A percentile compares a stretch with the other conserved stretches of the same genome.
Conservation (phyloP, 2,888 invertebrate species). For the Acheta domesticus region DNA sequence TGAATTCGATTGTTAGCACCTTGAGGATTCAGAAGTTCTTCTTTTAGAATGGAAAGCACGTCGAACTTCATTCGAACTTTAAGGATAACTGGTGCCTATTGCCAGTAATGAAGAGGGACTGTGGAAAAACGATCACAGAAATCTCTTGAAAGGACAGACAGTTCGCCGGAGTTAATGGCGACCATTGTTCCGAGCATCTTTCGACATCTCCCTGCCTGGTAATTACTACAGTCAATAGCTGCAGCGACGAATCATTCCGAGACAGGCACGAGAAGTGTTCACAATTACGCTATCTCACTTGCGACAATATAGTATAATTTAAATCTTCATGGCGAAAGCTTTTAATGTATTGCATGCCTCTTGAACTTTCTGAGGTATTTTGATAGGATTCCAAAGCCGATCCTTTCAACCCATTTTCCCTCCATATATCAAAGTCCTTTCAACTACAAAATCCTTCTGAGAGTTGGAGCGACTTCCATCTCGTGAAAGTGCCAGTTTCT, state of each 20-base stretch:
- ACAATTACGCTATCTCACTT: slow-evolving; percentile 7
- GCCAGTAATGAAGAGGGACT: too few species aligned
- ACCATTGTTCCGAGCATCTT: neutral
- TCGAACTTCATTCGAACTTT: too few species aligned
- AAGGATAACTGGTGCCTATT: too few species aligned
- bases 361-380: slow-evolving; percentile 18
- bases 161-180: neutral
- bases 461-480: slow-evolving; percentile 6
- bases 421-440: slow-evolving; percentile 18
- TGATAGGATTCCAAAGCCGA: neutral
- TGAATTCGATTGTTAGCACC: too few species aligned
- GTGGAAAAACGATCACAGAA: too few species aligned
- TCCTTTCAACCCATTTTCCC: slow-evolving; percentile 1
- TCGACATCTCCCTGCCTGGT: neutral
- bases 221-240: neutral
- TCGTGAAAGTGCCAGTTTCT: slow-evolving; percentile 8
- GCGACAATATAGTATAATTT: slow-evolving; percentile 3
- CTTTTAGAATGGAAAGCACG: too few species aligned
- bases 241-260: neutral
- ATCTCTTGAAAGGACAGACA: too few species aligned
- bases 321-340: neutral
- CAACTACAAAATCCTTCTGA: neutral
- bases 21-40: too few species aligned
- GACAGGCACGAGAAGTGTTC: neutral
- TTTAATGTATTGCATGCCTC: neutral